These are phyloP conservation scores for Melierax canorus DNA, from an alignment of 2,113 vertebrate genomes.

Conservation along the genomic window DNA sequence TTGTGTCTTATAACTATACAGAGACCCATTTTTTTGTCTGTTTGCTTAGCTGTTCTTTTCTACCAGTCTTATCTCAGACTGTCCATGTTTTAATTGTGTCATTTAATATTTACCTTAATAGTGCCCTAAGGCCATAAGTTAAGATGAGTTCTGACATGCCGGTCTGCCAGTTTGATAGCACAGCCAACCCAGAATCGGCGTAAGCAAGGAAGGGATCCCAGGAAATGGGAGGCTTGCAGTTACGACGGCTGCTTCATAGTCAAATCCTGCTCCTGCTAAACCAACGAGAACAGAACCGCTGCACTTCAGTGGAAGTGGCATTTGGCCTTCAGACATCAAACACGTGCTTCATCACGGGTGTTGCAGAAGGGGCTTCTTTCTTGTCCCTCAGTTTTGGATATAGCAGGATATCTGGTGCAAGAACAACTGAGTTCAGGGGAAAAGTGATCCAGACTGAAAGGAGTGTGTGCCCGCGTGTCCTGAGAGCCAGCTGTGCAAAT, in stretches of 20 bases:
- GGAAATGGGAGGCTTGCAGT: background rate
- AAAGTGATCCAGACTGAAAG: background rate
- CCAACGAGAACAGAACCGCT: background rate
- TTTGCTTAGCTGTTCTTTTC: background rate
- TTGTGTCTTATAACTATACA: background rate
- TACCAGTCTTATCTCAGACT: background rate
- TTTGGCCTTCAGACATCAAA: background rate
- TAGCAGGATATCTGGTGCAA: background rate
- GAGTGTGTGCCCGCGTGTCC: fast-evolving
- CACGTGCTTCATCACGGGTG: fast-evolving
- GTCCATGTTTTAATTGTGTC: background rate
- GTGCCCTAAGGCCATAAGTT: background rate
- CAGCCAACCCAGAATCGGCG: background rate
- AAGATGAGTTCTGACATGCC: background rate
- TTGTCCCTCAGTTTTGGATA: background rate
- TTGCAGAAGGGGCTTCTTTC: background rate
- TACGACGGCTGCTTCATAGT: fast-evolving
- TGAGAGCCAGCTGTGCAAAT: background rate
- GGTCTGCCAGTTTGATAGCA: background rate
- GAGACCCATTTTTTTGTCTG: background rate
- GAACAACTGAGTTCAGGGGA: background rate
- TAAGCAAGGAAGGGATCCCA: background rate
- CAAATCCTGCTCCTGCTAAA: background rate
- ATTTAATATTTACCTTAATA: background rate
- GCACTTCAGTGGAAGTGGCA: background rate